phyloP scores from a whole-genome alignment of 1,140 invertebrate species.

The Sesamia nonagrioides region DNA sequence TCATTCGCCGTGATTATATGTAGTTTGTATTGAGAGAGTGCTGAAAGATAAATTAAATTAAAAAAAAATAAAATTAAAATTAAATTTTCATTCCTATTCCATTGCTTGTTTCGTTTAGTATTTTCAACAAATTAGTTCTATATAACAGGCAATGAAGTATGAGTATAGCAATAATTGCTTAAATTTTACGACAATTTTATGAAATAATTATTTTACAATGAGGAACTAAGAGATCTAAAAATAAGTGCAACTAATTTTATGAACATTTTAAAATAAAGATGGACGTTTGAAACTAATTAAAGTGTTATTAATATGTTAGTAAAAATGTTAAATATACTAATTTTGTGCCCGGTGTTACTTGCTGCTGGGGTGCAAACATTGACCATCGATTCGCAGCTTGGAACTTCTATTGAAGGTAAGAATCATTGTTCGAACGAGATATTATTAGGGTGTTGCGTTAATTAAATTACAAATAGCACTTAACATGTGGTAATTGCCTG shows the following conservation, averaged over 20 bases:
- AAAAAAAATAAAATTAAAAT: too few species aligned
- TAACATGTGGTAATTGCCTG: too few species aligned
- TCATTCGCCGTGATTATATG: slow-evolving; percentile 8
- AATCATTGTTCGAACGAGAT: too few species aligned
- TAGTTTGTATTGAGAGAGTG: not conserved
- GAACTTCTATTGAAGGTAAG: slow-evolving; percentile 83
- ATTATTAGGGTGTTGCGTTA: too few species aligned
- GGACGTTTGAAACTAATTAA: slow-evolving; percentile 39
- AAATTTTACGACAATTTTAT: too few species aligned
- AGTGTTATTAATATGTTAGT: slow-evolving; percentile 59
- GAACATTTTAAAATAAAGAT: slow-evolving; percentile 39
- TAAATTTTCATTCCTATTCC: slow-evolving; percentile 1
- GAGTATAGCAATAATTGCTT: not conserved
- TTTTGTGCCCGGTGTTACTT: slow-evolving; percentile 77
- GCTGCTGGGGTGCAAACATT: slow-evolving; percentile 76
- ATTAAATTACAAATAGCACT: too few species aligned
- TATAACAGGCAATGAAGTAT: slow-evolving; percentile 12
- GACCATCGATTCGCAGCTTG: slow-evolving; percentile 80
- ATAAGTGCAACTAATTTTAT: slow-evolving; percentile 31
- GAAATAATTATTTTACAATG: not conserved
- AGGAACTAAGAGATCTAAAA: slow-evolving; percentile 8
- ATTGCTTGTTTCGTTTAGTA: not conserved
- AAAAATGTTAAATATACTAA: slow-evolving; percentile 75
- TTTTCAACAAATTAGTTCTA: not conserved
- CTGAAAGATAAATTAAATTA: slow-evolving; percentile 3